Evolutionary conservation across 2,797 vertebrate species (phyloP).

Genomic region (Poeciliopsis presidionis): DNA sequence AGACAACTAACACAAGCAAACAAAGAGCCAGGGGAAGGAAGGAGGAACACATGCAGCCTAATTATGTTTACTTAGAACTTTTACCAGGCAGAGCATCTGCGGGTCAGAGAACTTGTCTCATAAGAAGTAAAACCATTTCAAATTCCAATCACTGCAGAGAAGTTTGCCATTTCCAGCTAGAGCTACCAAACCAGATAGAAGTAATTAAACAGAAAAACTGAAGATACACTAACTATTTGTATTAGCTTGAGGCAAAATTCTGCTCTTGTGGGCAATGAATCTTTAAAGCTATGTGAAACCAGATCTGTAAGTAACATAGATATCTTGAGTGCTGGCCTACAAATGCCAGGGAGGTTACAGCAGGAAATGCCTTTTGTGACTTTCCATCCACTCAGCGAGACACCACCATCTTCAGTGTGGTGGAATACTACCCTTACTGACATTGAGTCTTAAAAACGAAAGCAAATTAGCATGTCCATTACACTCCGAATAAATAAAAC

Average conservation of each 20-base stretch:
- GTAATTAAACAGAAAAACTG: slow-evolving; percentile 35
- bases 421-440: slow-evolving; percentile 39
- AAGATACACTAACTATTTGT: slow-evolving; percentile 34
- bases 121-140: slow-evolving; percentile 43
- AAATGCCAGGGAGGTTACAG: slow-evolving; percentile 84
- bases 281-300: slow-evolving; percentile 79
- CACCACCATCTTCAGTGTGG: slow-evolving; percentile 54
- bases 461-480: slow-evolving; percentile 33
- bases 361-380: slow-evolving; percentile 85
- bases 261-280: slow-evolving; percentile 74
- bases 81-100: slow-evolving; percentile 56
- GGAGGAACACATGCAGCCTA: slow-evolving; percentile 67
- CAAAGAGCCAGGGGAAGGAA: slow-evolving; percentile 52
- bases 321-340: slow-evolving; percentile 80
- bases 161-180: slow-evolving; percentile 49
- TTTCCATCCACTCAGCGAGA: slow-evolving; percentile 88
- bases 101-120: slow-evolving; percentile 53
- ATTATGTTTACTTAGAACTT: slow-evolving; percentile 76
- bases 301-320: slow-evolving; percentile 82
- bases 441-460: slow-evolving; percentile 26
- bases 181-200: slow-evolving; percentile 30
- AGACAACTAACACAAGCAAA: slow-evolving; percentile 64
- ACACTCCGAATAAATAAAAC: slow-evolving; percentile 41
- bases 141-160: slow-evolving; percentile 44
- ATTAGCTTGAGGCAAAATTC: slow-evolving; percentile 56